phyloP scores from a whole-genome alignment of 2,888 invertebrate species.

The Drosophila mulleri region DNA sequence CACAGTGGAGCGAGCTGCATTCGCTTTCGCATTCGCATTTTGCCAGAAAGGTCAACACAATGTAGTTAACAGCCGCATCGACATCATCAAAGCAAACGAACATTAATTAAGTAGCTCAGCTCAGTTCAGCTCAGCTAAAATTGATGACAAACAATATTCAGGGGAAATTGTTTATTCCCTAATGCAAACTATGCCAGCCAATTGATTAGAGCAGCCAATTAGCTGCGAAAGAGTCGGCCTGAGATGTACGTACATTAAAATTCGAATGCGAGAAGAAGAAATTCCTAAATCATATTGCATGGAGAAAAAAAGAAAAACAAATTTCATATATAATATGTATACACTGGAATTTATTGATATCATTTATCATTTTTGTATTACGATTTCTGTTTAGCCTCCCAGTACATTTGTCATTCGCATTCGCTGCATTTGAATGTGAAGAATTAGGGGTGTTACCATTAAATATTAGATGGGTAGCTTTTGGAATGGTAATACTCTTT shows the following conservation, averaged over 20 bases:
- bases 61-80: constrained; percentile 24
- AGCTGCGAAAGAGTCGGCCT: not conserved
- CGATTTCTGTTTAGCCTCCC: not conserved
- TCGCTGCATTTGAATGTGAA: not conserved
- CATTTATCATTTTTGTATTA: constrained; percentile 27
- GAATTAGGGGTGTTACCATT: not conserved
- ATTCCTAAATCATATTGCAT: constrained; percentile 25
- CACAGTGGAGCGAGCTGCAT: constrained; percentile 68
- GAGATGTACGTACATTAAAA: constrained; percentile 16
- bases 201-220: constrained; percentile 24
- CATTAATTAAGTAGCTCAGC: constrained; percentile 70
- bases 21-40: constrained; percentile 43
- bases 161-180: constrained; percentile 17
- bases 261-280: constrained; percentile 19
- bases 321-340: not conserved
- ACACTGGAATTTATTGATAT: constrained; percentile 29
- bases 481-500: not conserved
- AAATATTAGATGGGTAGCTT: not conserved
- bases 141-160: constrained; percentile 59
- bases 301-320: not conserved
- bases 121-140: constrained; percentile 10
- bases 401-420: constrained; percentile 27
- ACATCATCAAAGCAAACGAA: constrained; percentile 66
- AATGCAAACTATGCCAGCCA: constrained; percentile 31
- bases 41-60: constrained; percentile 71